A percentile compares a stretch with the other conserved stretches of the same genome.
phyloP scores from a whole-genome alignment of 2,888 invertebrate genomes.

The Torymus tubicola region DNA sequence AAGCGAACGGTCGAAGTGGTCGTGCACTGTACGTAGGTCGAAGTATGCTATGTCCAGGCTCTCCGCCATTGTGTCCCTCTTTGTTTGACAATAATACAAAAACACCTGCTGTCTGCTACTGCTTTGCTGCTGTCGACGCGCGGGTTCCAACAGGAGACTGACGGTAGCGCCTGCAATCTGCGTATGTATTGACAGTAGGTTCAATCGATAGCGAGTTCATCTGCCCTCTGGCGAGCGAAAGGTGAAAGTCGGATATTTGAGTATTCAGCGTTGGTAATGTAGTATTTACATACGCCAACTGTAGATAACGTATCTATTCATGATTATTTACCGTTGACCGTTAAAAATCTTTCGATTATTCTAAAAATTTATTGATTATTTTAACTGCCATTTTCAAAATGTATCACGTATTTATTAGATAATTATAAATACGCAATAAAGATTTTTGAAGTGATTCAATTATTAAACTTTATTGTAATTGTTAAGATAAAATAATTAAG shows the following conservation, averaged over 20 bases:
- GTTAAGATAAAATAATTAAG: too few species aligned
- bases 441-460: too few species aligned
- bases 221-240: slow-evolving; percentile 32
- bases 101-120: slow-evolving; percentile 32
- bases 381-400: too few species aligned
- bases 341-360: too few species aligned
- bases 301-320: not conserved
- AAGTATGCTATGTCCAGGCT: slow-evolving; percentile 71
- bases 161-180: not conserved
- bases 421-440: too few species aligned
- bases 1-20: slow-evolving; percentile 82
- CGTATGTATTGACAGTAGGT: slow-evolving; percentile 13
- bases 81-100: not conserved
- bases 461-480: too few species aligned
- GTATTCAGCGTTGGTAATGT: slow-evolving; percentile 14
- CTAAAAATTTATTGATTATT: too few species aligned
- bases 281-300: not conserved
- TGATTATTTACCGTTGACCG: too few species aligned
- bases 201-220: not conserved
- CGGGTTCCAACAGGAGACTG: not conserved
- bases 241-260: not conserved
- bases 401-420: not conserved
- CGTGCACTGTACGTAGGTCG: slow-evolving; percentile 80
- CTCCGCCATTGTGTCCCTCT: slow-evolving; percentile 51
- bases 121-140: not conserved